Conservation (phyloP, 2,797 vertebrate species). For the Pagetopsis macropterus region DNA sequence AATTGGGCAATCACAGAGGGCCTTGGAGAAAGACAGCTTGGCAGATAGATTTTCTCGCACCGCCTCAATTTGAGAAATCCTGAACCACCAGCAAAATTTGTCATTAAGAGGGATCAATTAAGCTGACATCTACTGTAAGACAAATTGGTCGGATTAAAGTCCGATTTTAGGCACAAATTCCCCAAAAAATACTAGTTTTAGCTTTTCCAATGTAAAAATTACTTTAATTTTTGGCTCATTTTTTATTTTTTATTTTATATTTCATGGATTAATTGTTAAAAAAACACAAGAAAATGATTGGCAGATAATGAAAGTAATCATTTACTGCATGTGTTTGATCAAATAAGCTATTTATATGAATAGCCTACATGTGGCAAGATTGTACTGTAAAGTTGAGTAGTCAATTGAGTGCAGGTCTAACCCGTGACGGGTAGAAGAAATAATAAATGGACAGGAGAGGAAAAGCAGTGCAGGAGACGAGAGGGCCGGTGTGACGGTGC, state of each 20-base stretch:
- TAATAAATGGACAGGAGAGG: background rate
- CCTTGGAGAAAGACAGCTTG: constrained; percentile 13
- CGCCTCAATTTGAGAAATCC: constrained; percentile 28
- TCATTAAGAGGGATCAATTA: constrained; percentile 1
- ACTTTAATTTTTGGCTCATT: background rate
- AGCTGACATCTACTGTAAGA: background rate
- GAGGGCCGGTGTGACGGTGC: constrained; percentile 17
- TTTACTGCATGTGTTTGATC: background rate
- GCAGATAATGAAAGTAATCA: background rate
- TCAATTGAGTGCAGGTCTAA: constrained; percentile 4
- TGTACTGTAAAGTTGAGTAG: background rate
- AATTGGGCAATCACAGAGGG: constrained; percentile 26
- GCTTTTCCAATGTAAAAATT: background rate
- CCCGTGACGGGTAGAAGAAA: constrained; percentile 23
- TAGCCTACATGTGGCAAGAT: too few relatives aligned
- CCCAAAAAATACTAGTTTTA: background rate
- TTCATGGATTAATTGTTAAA: background rate
- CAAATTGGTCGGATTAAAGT: too few relatives aligned
- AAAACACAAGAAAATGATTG: background rate
- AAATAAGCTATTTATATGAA: background rate
- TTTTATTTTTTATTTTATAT: background rate
- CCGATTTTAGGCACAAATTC: too few relatives aligned
- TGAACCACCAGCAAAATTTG: constrained; percentile 13
- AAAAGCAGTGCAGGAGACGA: constrained; percentile 22
- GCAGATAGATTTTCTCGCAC: constrained; percentile 31